Percentiles rank a stretch among this genome's conserved stretches.
phyloP scores from a whole-genome alignment of 2,888 invertebrate genomes.

The Onchidella celtica region DNA sequence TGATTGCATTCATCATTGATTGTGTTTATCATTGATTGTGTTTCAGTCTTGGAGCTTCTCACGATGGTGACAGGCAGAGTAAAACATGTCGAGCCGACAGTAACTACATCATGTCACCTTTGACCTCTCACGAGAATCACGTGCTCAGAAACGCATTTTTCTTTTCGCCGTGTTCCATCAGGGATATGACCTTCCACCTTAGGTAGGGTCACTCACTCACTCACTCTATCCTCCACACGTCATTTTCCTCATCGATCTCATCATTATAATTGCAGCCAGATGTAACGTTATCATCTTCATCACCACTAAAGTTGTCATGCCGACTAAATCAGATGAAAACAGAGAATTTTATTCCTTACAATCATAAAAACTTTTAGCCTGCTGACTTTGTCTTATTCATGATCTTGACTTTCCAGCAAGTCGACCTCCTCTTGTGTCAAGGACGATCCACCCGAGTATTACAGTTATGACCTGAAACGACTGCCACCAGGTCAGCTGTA shows the following conservation, averaged over 20 bases:
- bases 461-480: constrained; percentile 57
- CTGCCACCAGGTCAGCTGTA: constrained; percentile 63
- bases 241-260: neutral
- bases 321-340: no score
- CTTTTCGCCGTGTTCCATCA: constrained; percentile 69
- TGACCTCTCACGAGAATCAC: constrained; percentile 54
- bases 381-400: neutral
- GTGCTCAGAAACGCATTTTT: constrained; percentile 64
- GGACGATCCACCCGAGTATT: constrained; percentile 55
- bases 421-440: constrained; percentile 56
- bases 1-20: no score
- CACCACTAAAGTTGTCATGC: neutral
- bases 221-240: neutral
- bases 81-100: constrained; percentile 60
- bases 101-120: constrained; percentile 73
- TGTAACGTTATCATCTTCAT: neutral
- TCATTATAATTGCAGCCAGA: neutral
- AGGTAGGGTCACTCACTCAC: constrained; percentile 58
- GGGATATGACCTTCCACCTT: constrained; percentile 61
- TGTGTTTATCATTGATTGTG: no score
- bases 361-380: no score
- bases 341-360: no score
- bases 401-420: constrained; percentile 11
- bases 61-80: constrained; percentile 67
- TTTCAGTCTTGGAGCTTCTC: constrained; percentile 68